Evolutionary conservation across 1,140 invertebrate genomes (phyloP), one percentile per base, ranked within the genome.

Genomic region (Drosophila pseudoobscura): DNA sequence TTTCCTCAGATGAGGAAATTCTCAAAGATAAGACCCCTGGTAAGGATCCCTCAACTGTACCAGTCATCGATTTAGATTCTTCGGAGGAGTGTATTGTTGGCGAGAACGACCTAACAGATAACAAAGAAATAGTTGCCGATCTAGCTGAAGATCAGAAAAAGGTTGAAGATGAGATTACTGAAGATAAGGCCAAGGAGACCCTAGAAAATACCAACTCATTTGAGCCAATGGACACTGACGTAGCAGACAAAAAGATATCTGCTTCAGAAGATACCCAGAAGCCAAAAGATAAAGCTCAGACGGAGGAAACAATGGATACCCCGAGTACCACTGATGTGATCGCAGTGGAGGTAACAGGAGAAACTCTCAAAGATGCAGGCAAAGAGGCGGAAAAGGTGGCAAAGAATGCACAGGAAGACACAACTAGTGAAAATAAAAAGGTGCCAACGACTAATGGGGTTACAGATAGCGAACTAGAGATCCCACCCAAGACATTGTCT

Each of bases 11-110:
- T 17, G 70, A 78, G 7, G 57, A 71, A 15, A 59, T 52, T 2
- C 13, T 45, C 6, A 59, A 35, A 39, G 49, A 60, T 6, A 41
- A 64, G 20, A 24, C 26, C 5, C 24, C 41, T 22, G 17, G 55
- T 43, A 44, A 54, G 22, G 11, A 13, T 20, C n/a, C 15, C 7
- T 26, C 6, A 11, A 2, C 11, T 29, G 0, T 15, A 11, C 2
- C 8, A 15, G 49, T 78, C n/a, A 78, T 78, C 45, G 75, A 78
- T 49, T 43, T 78, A 8, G 66, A 78, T 17, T 65, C 75, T 9
- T 73, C 75, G 1, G 52, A 65, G n/a, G 75, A 78, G 44, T 45
- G 47, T 54, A 6, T 20, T 6, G 22, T 22, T 6, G 52, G 54
- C 6, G 65, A 64, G 5, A n/a, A 56, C 43, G 49, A 29, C 26